phyloP scores from a whole-genome alignment of 2,797 vertebrate species.

The Argya squamiceps region DNA sequence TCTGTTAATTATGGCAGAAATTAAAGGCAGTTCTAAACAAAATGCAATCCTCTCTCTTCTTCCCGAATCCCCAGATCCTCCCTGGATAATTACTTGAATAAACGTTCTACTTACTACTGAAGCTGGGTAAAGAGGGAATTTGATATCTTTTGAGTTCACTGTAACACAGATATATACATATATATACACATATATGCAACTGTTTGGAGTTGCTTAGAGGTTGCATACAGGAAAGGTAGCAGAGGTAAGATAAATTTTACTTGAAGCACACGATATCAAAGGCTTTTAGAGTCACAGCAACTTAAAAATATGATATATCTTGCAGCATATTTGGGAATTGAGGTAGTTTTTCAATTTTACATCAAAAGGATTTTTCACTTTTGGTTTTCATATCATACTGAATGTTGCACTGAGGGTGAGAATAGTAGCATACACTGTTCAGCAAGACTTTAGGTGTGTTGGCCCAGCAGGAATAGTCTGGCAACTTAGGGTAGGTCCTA shows the following conservation, averaged over 20 bases:
- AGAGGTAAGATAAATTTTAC: background rate
- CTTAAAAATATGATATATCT: background rate
- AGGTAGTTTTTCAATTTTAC: background rate
- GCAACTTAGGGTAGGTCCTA: background rate
- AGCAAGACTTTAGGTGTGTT: background rate
- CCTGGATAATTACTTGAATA: background rate
- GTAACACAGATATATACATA: background rate
- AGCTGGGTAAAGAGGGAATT: background rate
- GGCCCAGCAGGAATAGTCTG: background rate
- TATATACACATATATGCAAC: background rate
- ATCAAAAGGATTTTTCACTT: background rate
- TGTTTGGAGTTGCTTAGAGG: background rate
- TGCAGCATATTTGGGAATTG: background rate
- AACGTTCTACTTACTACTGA: background rate
- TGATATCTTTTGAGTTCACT: background rate
- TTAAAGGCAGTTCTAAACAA: conserved; percentile 13
- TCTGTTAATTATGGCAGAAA: conserved; percentile 6
- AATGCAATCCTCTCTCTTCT: background rate
- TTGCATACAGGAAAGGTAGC: background rate
- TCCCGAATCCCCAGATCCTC: background rate
- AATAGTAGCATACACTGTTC: background rate
- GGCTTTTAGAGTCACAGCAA: background rate
- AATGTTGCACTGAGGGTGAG: background rate
- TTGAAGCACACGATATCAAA: background rate
- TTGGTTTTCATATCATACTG: background rate